Percentiles rank a stretch among this genome's conserved stretches.
Evolutionary conservation across 2,888 invertebrate species (phyloP).

Genomic region (Chironomus tentans): DNA sequence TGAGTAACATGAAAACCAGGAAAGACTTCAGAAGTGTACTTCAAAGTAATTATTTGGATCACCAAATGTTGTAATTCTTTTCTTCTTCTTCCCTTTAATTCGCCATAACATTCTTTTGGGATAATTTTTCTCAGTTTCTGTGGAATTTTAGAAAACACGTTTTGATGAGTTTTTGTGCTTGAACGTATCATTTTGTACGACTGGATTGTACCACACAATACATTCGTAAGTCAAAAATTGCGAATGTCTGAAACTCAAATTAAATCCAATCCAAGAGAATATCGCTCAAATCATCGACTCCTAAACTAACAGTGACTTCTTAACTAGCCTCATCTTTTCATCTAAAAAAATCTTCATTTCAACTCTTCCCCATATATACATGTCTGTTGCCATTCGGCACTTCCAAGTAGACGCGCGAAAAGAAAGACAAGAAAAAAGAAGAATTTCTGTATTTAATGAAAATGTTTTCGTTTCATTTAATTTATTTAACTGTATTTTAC

Average conservation of each 20-base stretch:
- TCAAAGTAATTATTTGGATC: conserved; percentile 26
- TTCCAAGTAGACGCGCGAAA: background rate
- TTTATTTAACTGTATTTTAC: conserved; percentile 27
- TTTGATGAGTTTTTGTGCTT: too few species aligned
- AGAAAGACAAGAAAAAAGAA: background rate
- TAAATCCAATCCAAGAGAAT: too few species aligned
- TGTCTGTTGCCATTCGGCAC: background rate
- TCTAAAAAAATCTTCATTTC: too few species aligned
- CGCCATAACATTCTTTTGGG: background rate
- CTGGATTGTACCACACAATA: too few species aligned
- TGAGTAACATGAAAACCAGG: conserved; percentile 17
- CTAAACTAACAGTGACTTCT: too few species aligned
- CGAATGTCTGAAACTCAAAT: too few species aligned
- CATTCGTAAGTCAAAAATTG: too few species aligned
- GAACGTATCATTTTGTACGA: too few species aligned
- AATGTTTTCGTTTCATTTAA: conserved; percentile 27
- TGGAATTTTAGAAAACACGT: background rate
- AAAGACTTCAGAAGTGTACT: background rate
- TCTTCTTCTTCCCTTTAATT: background rate
- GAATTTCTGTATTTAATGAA: conserved; percentile 16
- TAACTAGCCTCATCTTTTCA: too few species aligned
- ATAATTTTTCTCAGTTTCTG: conserved; percentile 13
- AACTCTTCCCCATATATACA: too few species aligned
- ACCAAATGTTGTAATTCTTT: conserved; percentile 26
- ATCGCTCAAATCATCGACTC: too few species aligned